phyloP scores from a whole-genome alignment of 2,797 vertebrate genomes.

The Lagocephalus sceleratus region DNA sequence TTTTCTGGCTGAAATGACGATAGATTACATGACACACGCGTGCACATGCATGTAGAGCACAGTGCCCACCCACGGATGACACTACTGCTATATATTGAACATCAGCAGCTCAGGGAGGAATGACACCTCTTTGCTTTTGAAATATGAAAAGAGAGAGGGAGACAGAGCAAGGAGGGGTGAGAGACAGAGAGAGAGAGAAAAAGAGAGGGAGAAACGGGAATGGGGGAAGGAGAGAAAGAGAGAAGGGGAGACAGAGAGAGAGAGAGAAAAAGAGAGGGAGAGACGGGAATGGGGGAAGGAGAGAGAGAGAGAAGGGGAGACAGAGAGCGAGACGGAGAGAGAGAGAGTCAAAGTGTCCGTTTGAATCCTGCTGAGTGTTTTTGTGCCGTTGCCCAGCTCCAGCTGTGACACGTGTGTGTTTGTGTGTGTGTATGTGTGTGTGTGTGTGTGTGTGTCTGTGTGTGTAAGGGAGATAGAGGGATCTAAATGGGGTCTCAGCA shows the following conservation, averaged over 20 bases:
- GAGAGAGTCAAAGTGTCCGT: slow-evolving; percentile 12
- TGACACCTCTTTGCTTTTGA: slow-evolving; percentile 9
- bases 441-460: slow-evolving; percentile 15
- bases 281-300: too few relatives aligned
- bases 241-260: too few relatives aligned
- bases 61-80: background rate
- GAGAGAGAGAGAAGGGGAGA: too few relatives aligned
- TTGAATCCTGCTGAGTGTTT: slow-evolving; percentile 30
- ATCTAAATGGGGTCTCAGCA: slow-evolving; percentile 34
- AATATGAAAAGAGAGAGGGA: slow-evolving; percentile 16
- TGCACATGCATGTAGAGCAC: slow-evolving; percentile 15
- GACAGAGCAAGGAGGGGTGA: background rate
- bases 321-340: too few relatives aligned
- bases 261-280: too few relatives aligned
- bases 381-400: slow-evolving; percentile 22
- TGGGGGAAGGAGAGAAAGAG: slow-evolving; percentile 4
- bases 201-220: too few relatives aligned
- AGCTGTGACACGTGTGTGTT: slow-evolving; percentile 34
- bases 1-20: slow-evolving; percentile 26
- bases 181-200: too few relatives aligned
- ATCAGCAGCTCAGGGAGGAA: slow-evolving; percentile 12
- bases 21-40: slow-evolving; percentile 10
- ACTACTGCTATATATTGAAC: slow-evolving; percentile 8
- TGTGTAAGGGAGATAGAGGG: background rate
- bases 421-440: slow-evolving; percentile 5